Evolutionary conservation across 2,888 invertebrate genomes (phyloP).

Genomic region (Oithona nana): DNA sequence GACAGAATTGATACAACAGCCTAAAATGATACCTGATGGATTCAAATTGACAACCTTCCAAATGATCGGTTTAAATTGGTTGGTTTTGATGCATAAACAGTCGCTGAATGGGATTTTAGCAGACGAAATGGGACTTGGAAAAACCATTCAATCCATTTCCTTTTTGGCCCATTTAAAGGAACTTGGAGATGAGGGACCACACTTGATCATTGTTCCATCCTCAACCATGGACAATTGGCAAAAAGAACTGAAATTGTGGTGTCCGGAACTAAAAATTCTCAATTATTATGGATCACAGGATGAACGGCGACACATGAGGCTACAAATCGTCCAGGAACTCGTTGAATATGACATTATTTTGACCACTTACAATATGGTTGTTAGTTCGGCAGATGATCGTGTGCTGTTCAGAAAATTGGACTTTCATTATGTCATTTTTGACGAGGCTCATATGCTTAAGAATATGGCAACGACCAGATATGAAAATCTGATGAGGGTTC

Average conservation of each 20-base stretch:
- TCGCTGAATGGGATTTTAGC: constrained; percentile 87
- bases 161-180: constrained; percentile 76
- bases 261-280: constrained; percentile 40
- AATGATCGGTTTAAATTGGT: constrained; percentile 20
- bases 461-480: constrained; percentile 87
- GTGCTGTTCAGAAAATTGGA: constrained; percentile 54
- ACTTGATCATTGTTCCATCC: constrained; percentile 85
- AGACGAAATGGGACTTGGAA: constrained; percentile 92
- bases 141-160: constrained; percentile 82
- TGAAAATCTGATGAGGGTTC: constrained; percentile 65
- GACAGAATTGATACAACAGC: constrained; percentile 47
- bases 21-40: constrained; percentile 41
- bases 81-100: constrained; percentile 67
- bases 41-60: constrained; percentile 9
- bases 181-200: constrained; percentile 48
- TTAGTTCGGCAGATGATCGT: constrained; percentile 68
- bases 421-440: constrained; percentile 81
- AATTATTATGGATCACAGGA: constrained; percentile 75
- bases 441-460: constrained; percentile 95
- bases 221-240: constrained; percentile 54
- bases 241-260: constrained; percentile 29
- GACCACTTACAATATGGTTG: constrained; percentile 67
- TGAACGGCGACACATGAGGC: constrained; percentile 54
- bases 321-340: constrained; percentile 50
- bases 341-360: constrained; percentile 60